Base-by-base conservation (phyloP, 2,888 invertebrate species). In the Melitaea athalia region DNA sequence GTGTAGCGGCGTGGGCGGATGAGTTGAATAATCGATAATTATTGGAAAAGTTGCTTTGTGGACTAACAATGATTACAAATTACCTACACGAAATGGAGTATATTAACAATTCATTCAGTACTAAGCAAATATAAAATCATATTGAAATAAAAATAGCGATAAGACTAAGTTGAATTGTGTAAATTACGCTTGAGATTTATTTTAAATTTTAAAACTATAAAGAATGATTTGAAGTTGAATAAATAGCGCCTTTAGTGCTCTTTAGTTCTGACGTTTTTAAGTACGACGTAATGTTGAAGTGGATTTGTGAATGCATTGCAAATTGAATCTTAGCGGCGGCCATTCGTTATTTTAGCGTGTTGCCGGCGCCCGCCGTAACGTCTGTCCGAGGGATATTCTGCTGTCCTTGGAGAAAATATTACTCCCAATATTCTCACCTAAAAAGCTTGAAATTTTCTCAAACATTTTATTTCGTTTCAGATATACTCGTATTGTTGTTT, bases 301-400 rank as follows among this genome's bases (percentile, higher is more conserved):
- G 62, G 62, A 69, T 71, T 69, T 69, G 62, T 64, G 64, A 69
- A 71, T 59, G 69, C 71, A 69, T 45, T 67, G 69, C 67, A 71
- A 71, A 71, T 71, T 69, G 69, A 71, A 71, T 71, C 60, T 71
- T 67, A 62, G 66, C 71, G 64, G 50, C 45, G 45, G 61, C 49
- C 53, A 61, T 65, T 64, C 64, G 38, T 68, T 68, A 68, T 68
- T 64, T 68, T 49, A 60, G 59, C 47, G 42, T 43, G 12, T 11
- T 47, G 63, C 60, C 47, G 63, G 47, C 60, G 63, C 52, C 68
- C 53, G 47, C 52, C 42, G 14, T 8, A 31, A 6, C 47, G 38
- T 17, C 57, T 67, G 49, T 55, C 66, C 62, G 60, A 42, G 38
- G 61, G 55, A 53, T 45, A 60, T 47, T 53, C 6, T 67, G 38